These are phyloP conservation scores for Coleophora flavipennella DNA, from an alignment of 2,888 invertebrate species.

Conservation along the genomic window DNA sequence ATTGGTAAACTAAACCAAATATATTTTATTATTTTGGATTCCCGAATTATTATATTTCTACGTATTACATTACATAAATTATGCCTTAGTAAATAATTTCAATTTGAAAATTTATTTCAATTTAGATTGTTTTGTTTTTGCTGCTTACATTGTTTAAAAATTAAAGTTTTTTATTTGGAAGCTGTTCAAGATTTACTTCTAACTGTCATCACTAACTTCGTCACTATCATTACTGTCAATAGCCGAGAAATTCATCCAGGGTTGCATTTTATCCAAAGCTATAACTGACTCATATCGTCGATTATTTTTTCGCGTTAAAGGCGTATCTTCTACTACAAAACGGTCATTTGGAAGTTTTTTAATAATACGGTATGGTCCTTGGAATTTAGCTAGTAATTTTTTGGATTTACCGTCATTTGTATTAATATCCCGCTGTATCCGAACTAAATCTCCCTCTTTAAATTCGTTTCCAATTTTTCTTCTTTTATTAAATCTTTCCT, in stretches of 20 bases:
- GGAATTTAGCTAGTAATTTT: not conserved
- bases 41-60: no score
- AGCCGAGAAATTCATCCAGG: not conserved
- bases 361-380: not conserved
- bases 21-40: no score
- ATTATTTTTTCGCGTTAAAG: not conserved
- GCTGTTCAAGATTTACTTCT: no score
- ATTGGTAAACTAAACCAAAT: no score
- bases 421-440: not conserved
- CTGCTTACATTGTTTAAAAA: no score
- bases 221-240: not conserved
- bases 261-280: not conserved
- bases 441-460: not conserved
- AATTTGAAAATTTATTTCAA: no score
- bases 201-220: not conserved
- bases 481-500: not conserved
- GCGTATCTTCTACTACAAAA: conserved; percentile 1
- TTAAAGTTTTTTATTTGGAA: no score
- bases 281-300: not conserved
- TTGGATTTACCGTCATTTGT: not conserved
- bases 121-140: no score
- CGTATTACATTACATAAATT: no score
- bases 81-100: no score
- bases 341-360: not conserved
- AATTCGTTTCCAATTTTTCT: not conserved